Evolutionary conservation across 2,797 vertebrate species (phyloP), one percentile per base, ranked within the genome.

Genomic region (Rhincodon typus): DNA sequence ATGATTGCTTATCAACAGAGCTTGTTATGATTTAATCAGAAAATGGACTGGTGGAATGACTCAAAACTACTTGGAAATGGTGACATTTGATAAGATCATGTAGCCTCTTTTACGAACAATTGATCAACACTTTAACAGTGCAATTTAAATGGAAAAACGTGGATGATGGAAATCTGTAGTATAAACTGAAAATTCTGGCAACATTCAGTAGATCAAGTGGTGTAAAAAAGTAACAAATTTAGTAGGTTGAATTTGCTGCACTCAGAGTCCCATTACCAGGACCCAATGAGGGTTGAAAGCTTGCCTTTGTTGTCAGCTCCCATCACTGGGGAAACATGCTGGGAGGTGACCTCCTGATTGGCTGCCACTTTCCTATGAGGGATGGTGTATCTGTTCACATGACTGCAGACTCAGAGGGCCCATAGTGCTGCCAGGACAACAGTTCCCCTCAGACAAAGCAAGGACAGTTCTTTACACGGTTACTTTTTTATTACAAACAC

Each of bases 291-390:
- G 21, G 67, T 69, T 69, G 15, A 17, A 15, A 69, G 67, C 0
- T 30, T 30, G 25, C 7, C 74, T 30, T 13, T 77, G 10, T 77
- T 34, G 67, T 69, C 19, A 77, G 30, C 12, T 8, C 10, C 57
- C 0, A 0, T n/a, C 30, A n/a, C 34, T 3, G 10, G 34, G 10
- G 30, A 8, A 77, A 77, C 30, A 0, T n/a, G 12, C 30, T n/a
- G 74, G 74, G 74, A 77, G 74, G 74, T 10, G 10, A 10, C 74
- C 30, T 34, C 30, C 30, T 34, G 34, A 77, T 15, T n/a, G 8
- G 30, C 74, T n/a, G 74, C 10, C 30, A 34, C 30, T 34, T 12
- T n/a, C 7, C 74, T 77, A 77, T 77, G 8, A 34, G 34, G 13
- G 30, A 34, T 3, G 13, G 10, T 10, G 27, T 30, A 0, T n/a